phyloP scores from a whole-genome alignment of 1,140 invertebrate genomes.

The Calephelis virginiensis region DNA sequence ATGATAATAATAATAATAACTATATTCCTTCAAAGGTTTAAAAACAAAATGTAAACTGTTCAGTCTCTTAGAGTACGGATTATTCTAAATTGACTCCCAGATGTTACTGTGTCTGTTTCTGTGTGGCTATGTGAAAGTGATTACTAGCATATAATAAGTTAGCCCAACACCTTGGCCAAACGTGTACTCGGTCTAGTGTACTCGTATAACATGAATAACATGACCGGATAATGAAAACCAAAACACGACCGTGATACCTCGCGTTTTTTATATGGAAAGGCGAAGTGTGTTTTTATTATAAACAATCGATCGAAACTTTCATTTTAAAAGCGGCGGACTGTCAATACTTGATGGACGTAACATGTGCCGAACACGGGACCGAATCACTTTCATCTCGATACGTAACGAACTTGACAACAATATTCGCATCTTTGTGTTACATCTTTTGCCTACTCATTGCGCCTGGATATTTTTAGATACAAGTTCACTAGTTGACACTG shows the following conservation, averaged over 20 bases:
- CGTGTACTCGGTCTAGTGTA: not conserved
- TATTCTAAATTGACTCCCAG: too few species aligned
- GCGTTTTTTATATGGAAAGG: slow-evolving; percentile 6
- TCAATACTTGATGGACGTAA: slow-evolving; percentile 36
- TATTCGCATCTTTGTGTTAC: slow-evolving; percentile 69
- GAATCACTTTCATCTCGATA: slow-evolving; percentile 67
- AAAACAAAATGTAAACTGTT: too few species aligned
- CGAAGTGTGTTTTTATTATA: slow-evolving; percentile 9
- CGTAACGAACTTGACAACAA: slow-evolving; percentile 59
- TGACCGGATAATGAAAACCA: not conserved
- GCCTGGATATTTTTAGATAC: slow-evolving; percentile 7
- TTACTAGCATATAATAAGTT: too few species aligned
- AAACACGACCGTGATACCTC: not conserved
- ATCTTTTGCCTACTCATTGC: slow-evolving; percentile 37
- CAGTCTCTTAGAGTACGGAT: too few species aligned
- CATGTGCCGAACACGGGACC: slow-evolving; percentile 41
- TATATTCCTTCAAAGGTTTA: too few species aligned
- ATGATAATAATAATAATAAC: too few species aligned
- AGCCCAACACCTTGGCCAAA: too few species aligned
- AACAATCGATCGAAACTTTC: slow-evolving; percentile 37
- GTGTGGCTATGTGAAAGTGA: too few species aligned
- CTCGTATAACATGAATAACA: not conserved
- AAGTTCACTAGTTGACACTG: slow-evolving; percentile 6
- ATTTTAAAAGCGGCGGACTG: slow-evolving; percentile 39
- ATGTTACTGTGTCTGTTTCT: too few species aligned